Base-by-base conservation (phyloP, 1,140 invertebrate species). In the Ephestia elutella region DNA sequence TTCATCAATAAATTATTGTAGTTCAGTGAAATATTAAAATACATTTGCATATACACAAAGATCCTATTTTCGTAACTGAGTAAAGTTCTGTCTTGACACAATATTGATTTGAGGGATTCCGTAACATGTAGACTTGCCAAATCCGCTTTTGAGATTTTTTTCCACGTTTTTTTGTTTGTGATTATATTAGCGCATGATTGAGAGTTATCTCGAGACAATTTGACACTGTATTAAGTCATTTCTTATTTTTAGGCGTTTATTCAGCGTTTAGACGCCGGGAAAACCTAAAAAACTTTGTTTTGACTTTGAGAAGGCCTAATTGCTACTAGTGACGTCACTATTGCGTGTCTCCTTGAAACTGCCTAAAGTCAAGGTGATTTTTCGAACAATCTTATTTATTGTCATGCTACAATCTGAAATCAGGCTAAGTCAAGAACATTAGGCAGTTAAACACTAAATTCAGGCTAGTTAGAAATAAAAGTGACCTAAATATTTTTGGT, bases 161-260 rank as follows among this genome's bases (percentile, higher is more conserved):
- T 77, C 68, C 65, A 70, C 30, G 30, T 55, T 71, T 78, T 78
- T 79, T 76, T 83, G 66, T 87, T 84, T 84, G 79, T 73, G 71
- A 68, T 80, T 78, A 70, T 73, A 82, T 87, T 86, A 86, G 78
- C 85, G 70, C 70, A 71, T 77, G 78, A 80, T 87, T 78, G 82
- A 85, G 77, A 87, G 62, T 80, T 83, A 71, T 82, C 63, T 74
- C 72, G 73, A 76, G 75, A 85, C 73, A 84, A 79, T 86, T 82
- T 79, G 76, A 77, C 72, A 73, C 60, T 56, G 69, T 73, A 74
- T 84, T 86, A 78, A 77, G 73, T 87, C 84, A 87, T 73, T 80
- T 70, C 57, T 63, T 80, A 84, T 84, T 85, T 85, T 81, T 78
- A 73, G 75, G 58, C 57, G 67, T 78, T 77, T 63, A 65, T 60